phyloP scores from a whole-genome alignment of 30 jellyfish, hydroid and myxozoan genomes.

The Sanderia malayensis region DNA sequence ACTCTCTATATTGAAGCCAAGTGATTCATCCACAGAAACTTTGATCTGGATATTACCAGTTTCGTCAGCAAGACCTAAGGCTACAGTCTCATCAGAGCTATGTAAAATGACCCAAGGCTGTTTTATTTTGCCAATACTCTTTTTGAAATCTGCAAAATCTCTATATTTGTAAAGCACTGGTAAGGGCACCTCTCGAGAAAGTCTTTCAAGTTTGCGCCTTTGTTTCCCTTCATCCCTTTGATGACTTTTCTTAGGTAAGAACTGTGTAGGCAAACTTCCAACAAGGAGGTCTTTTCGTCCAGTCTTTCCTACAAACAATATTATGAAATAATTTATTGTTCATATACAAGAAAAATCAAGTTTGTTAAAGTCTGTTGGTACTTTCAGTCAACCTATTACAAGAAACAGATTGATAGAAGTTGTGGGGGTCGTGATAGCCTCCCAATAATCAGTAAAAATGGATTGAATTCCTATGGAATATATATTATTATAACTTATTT shows the following conservation, averaged over 20 bases:
- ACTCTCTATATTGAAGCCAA: slow-evolving; percentile 37
- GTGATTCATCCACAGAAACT: slow-evolving; percentile 31
- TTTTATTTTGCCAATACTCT: slow-evolving; percentile 8
- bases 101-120: slow-evolving; percentile 28
- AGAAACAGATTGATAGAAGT: not conserved
- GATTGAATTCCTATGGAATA: no score
- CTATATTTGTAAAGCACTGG: slow-evolving; percentile 37
- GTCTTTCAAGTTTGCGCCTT: slow-evolving; percentile 31
- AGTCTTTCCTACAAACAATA: slow-evolving; percentile 37
- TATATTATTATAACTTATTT: no score
- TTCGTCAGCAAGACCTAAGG: slow-evolving; percentile 12
- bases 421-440: not conserved
- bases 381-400: not conserved
- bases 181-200: slow-evolving; percentile 14
- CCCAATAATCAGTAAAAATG: no score
- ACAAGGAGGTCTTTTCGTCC: slow-evolving; percentile 42
- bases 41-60: slow-evolving; percentile 12
- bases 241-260: slow-evolving; percentile 23
- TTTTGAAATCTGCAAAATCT: slow-evolving; percentile 23
- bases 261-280: slow-evolving; percentile 33
- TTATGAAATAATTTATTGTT: no score
- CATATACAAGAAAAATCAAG: not conserved
- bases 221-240: slow-evolving; percentile 6
- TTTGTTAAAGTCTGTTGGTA: no score
- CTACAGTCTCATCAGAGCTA: slow-evolving; percentile 15